Evolutionary conservation across 2,797 vertebrate genomes (phyloP), one percentile per base, ranked within the genome.

Genomic region (Ataeniobius toweri): DNA sequence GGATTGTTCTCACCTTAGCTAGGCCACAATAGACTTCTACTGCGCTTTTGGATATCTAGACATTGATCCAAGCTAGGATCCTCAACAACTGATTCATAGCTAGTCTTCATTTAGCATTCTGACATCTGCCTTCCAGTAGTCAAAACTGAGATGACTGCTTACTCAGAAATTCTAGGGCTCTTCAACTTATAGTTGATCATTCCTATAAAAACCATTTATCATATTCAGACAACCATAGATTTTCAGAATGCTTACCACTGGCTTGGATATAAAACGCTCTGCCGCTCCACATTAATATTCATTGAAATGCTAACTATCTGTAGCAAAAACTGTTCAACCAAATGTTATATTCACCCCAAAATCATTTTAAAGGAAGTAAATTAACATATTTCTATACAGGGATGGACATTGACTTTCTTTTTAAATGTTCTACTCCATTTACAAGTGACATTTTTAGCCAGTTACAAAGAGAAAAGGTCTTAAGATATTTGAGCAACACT

Each of bases 101-200:
- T 48, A 48, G 12, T 48, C 46, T 10, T 48, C 12, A 9, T 10
- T 10, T 12, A 48, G 46, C n/a, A 24, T 26, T 9, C 12, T 58
- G 56, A 56, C 55, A 12, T 9, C 24, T 56, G 55, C 3, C 55
- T 26, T 56, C 12, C 24, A 26, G 56, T 58, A 14, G n/a, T 58
- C 24, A 24, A 48, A 46, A 46, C 46, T 12, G 46, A 12, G 39
- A 58, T 71, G 39, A 46, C 46, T 1, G 4, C 46, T 41, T 9
- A 28, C 31, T 68, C 20, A 6, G 22, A 36, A 18, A 1, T 24
- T 77, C 48, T 22, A 31, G 28, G 61, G 67, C 65, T 20, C 18
- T 24, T 51, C 44, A 74, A 63, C 81, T 73, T 48, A 28, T 50
- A 46, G 81, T 1, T 65, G 36, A 77, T 76, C 18, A 36, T 4